Percentiles rank a stretch among this genome's conserved stretches.
phyloP scores from a whole-genome alignment of 1,140 invertebrate genomes.

The Philaenus spumarius region DNA sequence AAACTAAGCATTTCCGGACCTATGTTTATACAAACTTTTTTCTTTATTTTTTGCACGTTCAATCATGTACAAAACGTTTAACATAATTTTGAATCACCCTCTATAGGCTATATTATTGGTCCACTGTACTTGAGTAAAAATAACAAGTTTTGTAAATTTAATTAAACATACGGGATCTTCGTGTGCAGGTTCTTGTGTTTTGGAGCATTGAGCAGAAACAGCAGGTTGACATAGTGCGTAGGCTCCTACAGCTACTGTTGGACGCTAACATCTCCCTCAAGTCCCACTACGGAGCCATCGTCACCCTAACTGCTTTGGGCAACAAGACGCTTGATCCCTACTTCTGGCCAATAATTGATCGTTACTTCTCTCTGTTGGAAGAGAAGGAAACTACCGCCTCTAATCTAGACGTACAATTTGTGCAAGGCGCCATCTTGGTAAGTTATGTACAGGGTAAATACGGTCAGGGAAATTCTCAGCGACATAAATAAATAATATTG shows the following conservation, averaged over 20 bases:
- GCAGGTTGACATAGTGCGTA: constrained; percentile 23
- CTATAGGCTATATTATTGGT: too few species aligned
- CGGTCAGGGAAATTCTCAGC: background rate
- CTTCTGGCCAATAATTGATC: constrained; percentile 26
- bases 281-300: constrained; percentile 25
- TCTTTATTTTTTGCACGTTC: too few species aligned
- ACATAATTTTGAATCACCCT: too few species aligned
- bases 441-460: background rate
- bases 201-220: constrained; percentile 26
- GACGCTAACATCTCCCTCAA: constrained; percentile 22
- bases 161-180: too few species aligned
- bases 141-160: too few species aligned
- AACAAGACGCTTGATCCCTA: constrained; percentile 17
- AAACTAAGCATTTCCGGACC: too few species aligned
- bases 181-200: constrained; percentile 19
- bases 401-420: constrained; percentile 17
- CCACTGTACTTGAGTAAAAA: too few species aligned
- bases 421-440: constrained; percentile 22
- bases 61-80: too few species aligned
- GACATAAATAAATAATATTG: background rate
- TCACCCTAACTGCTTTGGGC: constrained; percentile 19
- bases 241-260: constrained; percentile 21
- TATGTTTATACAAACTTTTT: too few species aligned
- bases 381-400: constrained; percentile 2
- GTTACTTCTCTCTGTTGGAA: constrained; percentile 20